Evolutionary conservation across 2,797 vertebrate genomes (phyloP).

Genomic region (Eleutherodactylus coqui): DNA sequence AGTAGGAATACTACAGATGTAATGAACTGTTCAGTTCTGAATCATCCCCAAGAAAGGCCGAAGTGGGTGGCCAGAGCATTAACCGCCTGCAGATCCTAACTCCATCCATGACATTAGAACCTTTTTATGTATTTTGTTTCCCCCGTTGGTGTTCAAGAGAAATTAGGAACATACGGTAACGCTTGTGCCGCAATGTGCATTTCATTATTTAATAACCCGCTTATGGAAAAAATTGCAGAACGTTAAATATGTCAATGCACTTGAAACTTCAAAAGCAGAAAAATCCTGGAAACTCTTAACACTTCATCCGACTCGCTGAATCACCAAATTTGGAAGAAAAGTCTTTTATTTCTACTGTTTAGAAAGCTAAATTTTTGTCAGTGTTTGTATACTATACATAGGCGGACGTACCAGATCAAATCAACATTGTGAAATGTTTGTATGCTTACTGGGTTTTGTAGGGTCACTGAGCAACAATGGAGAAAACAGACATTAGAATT

Average conservation of each 20-base stretch:
- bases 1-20: neutral
- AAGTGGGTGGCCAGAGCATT: slow-evolving; percentile 34
- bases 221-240: slow-evolving; percentile 10
- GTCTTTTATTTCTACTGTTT: slow-evolving; percentile 1
- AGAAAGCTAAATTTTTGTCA: neutral
- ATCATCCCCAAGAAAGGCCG: neutral
- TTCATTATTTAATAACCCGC: slow-evolving; percentile 37
- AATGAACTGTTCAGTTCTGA: slow-evolving; percentile 10
- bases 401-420: neutral
- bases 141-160: slow-evolving; percentile 13
- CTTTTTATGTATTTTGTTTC: slow-evolving; percentile 25
- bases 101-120: slow-evolving; percentile 6
- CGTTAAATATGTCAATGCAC: neutral
- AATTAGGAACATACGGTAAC: slow-evolving; percentile 26
- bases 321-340: slow-evolving; percentile 46
- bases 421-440: too few relatives aligned
- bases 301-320: neutral
- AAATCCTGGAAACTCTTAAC: neutral
- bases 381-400: neutral
- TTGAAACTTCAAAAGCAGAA: slow-evolving; percentile 9
- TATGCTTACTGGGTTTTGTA: neutral
- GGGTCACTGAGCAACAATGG: neutral
- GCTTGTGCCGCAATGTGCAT: neutral
- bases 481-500: neutral
- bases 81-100: slow-evolving; percentile 12